A percentile compares a stretch with the other conserved stretches of the same genome.
These are phyloP conservation scores for Crocidura indochinensis DNA, from an alignment of 2,797 vertebrate species.

Conservation along the genomic window DNA sequence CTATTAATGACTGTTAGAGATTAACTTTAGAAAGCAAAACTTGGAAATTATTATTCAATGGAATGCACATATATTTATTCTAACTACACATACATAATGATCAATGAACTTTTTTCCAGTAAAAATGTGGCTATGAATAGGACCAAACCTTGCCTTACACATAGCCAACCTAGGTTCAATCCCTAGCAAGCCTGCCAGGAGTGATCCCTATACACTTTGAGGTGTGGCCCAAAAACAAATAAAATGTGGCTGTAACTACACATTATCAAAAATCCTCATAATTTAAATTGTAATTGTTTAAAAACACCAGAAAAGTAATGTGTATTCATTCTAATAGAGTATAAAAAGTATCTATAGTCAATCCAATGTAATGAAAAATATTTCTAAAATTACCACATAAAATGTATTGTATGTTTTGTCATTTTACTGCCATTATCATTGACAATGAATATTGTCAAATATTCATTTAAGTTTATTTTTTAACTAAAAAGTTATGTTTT, in stretches of 20 bases:
- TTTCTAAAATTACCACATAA: constrained; percentile 37
- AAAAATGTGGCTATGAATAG: neutral
- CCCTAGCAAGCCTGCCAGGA: too few species aligned
- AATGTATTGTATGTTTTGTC: constrained; percentile 27
- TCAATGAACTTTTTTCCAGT: constrained; percentile 56
- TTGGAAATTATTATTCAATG: constrained; percentile 38
- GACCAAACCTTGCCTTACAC: too few species aligned
- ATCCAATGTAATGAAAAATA: constrained; percentile 10
- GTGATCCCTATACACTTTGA: too few species aligned
- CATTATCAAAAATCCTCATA: neutral
- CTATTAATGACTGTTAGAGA: constrained; percentile 3
- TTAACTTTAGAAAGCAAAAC: constrained; percentile 17
- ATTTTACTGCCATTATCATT: neutral
- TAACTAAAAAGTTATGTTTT: too few species aligned
- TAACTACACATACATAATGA: constrained; percentile 56
- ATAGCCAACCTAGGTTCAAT: too few species aligned
- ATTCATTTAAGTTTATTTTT: neutral
- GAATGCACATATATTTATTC: constrained; percentile 15
- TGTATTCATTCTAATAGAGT: constrained; percentile 54
- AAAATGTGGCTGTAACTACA: neutral
- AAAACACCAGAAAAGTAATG: constrained; percentile 50
- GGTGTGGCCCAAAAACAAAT: too few species aligned
- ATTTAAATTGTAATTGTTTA: neutral
- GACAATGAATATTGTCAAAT: neutral
- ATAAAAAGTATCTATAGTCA: neutral